These are phyloP conservation scores for Lagodon rhomboides DNA, from an alignment of 2,797 vertebrate genomes.

Conservation along the genomic window DNA sequence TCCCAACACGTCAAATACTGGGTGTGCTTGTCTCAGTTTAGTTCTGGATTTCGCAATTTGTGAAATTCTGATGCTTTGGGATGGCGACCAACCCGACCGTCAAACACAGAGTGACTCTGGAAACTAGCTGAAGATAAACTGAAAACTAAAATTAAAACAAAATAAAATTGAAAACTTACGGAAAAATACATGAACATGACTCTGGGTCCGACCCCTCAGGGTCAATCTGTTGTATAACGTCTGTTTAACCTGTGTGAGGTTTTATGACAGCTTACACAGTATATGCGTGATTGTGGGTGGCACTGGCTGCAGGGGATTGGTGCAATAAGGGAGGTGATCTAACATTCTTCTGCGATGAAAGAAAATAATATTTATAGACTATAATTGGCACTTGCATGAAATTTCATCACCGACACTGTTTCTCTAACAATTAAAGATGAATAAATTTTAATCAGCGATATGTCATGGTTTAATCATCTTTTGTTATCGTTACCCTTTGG, in stretches of 20 bases:
- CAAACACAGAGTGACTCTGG: too few relatives aligned
- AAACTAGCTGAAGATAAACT: too few relatives aligned
- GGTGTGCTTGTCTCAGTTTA: too few relatives aligned
- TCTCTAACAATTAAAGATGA: conserved; percentile 50
- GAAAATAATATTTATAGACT: conserved; percentile 21
- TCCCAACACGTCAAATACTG: too few relatives aligned
- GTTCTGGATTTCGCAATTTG: too few relatives aligned
- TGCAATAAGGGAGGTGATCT: neutral
- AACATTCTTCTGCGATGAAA: conserved; percentile 20
- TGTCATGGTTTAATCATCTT: conserved; percentile 51
- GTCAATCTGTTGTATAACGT: neutral
- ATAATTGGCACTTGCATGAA: conserved; percentile 40
- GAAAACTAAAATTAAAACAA: too few relatives aligned
- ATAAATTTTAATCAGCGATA: conserved; percentile 64
- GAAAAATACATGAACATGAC: too few relatives aligned
- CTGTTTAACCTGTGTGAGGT: neutral
- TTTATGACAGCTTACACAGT: neutral
- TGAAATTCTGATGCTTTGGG: too few relatives aligned
- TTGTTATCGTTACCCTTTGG: conserved; percentile 64
- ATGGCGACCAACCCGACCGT: too few relatives aligned
- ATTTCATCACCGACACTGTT: conserved; percentile 53
- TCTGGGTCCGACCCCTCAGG: neutral
- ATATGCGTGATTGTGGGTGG: conserved; percentile 13
- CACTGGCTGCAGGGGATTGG: neutral
- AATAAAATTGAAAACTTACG: too few relatives aligned